Conservation (phyloP, 2,888 invertebrate genomes). For the Mesorhabditis spiculigera region DNA sequence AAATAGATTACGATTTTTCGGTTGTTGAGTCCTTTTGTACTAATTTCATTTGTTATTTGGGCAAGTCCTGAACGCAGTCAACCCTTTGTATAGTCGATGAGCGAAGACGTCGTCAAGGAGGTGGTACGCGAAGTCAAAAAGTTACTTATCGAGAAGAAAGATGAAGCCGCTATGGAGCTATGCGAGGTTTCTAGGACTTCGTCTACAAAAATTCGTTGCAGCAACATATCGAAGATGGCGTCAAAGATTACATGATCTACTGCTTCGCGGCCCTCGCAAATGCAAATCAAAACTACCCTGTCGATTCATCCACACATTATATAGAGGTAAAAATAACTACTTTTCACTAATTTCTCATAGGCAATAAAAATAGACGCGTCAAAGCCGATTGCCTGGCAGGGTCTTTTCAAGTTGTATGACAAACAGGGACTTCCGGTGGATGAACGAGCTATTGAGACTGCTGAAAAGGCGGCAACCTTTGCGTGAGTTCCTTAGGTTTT, state of each 20-base stretch:
- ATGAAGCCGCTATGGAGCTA: conserved; percentile 23
- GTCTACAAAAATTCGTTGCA: conserved; percentile 15
- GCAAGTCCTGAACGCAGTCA: too few relatives aligned
- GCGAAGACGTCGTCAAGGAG: conserved; percentile 24
- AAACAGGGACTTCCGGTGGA: conserved; percentile 12
- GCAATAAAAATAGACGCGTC: conserved; percentile 22
- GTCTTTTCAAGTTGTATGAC: conserved; percentile 30
- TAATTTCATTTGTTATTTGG: too few relatives aligned
- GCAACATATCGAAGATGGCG: conserved; percentile 18
- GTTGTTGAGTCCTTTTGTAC: too few relatives aligned
- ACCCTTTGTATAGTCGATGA: too few relatives aligned
- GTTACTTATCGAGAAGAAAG: conserved; percentile 19
- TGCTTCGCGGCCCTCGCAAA: conserved; percentile 28
- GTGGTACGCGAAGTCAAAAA: conserved; percentile 23
- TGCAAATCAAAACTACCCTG: conserved; percentile 18
- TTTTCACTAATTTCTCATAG: conserved; percentile 5
- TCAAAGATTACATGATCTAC: conserved; percentile 22
- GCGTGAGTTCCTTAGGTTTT: not conserved
- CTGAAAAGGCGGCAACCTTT: conserved; percentile 20
- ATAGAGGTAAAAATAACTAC: not conserved
- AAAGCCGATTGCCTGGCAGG: conserved; percentile 27
- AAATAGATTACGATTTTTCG: too few relatives aligned
- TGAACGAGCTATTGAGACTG: conserved; percentile 18
- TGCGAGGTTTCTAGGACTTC: conserved; percentile 19
- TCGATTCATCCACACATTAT: conserved; percentile 8